Conservation (phyloP, 2,113 vertebrate genomes). For the Mesembrinibis cayennensis region DNA sequence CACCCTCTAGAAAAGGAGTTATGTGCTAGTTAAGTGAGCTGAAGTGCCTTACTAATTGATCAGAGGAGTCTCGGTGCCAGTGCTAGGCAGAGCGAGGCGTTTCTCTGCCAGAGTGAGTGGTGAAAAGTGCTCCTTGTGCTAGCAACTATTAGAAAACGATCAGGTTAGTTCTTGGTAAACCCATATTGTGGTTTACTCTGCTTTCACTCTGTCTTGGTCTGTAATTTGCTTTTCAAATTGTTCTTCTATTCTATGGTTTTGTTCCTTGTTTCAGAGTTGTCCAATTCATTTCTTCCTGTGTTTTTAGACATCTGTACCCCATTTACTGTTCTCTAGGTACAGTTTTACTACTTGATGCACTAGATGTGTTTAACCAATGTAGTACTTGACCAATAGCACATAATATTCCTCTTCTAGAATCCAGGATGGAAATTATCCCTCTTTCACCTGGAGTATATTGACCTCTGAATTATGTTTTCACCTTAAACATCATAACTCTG, state of each 20-base stretch:
- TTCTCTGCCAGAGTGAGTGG: background rate
- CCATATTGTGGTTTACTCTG: background rate
- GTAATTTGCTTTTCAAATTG: background rate
- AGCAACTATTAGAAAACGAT: background rate
- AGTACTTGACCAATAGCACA: background rate
- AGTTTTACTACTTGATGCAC: background rate
- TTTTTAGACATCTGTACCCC: background rate
- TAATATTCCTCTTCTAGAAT: background rate
- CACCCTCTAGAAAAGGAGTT: background rate
- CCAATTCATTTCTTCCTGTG: background rate
- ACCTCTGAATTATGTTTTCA: background rate
- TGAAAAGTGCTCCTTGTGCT: background rate
- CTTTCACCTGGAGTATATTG: background rate
- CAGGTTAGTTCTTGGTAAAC: background rate
- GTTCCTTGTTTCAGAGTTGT: background rate
- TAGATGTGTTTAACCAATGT: background rate
- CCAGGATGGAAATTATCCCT: background rate
- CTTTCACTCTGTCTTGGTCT: background rate
- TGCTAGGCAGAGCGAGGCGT: background rate
- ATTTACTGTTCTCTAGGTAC: background rate
- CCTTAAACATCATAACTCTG: background rate
- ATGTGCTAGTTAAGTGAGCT: background rate
- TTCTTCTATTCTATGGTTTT: background rate
- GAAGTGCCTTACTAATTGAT: background rate
- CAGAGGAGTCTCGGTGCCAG: background rate